Conservation (phyloP, 2,888 invertebrate species). For the Brachyopa scutellaris region DNA sequence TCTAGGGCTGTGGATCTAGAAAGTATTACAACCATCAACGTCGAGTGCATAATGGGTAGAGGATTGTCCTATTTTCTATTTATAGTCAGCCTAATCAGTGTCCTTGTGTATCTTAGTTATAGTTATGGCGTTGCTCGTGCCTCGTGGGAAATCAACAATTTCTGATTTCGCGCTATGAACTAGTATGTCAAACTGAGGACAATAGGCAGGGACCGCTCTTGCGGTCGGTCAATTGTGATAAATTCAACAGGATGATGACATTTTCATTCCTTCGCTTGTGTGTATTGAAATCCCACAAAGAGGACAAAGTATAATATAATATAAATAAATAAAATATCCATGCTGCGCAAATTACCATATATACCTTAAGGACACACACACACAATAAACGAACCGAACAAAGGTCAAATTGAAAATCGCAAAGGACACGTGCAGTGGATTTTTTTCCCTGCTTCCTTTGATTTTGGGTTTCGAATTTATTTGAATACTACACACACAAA, state of each 20-base stretch:
- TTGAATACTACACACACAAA: not conserved
- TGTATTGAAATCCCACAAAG: conserved; percentile 21
- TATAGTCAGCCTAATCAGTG: conserved; percentile 15
- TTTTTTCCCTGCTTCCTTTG: conserved; percentile 7
- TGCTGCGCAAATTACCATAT: conserved; percentile 26
- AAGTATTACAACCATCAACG: conserved; percentile 38
- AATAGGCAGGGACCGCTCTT: not conserved
- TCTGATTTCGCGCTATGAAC: conserved; percentile 18
- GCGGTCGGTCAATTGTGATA: conserved; percentile 24
- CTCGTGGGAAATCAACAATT: conserved; percentile 56
- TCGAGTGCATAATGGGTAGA: conserved; percentile 5
- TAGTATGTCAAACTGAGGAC: conserved; percentile 9
- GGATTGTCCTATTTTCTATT: conserved; percentile 34
- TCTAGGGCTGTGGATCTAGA: not conserved
- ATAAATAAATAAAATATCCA: conserved; percentile 35
- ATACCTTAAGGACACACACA: conserved; percentile 23
- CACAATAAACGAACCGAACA: conserved; percentile 24
- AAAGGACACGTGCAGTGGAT: conserved; percentile 14
- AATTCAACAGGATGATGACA: conserved; percentile 38
- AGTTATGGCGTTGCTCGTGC: not conserved
- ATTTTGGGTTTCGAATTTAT: not conserved
- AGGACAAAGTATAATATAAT: not conserved
- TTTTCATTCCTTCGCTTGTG: not conserved
- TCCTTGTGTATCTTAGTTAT: conserved; percentile 7
- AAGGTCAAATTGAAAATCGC: conserved; percentile 41